Conservation (phyloP, 2,113 vertebrate genomes). For the Xerus inauris region DNA sequence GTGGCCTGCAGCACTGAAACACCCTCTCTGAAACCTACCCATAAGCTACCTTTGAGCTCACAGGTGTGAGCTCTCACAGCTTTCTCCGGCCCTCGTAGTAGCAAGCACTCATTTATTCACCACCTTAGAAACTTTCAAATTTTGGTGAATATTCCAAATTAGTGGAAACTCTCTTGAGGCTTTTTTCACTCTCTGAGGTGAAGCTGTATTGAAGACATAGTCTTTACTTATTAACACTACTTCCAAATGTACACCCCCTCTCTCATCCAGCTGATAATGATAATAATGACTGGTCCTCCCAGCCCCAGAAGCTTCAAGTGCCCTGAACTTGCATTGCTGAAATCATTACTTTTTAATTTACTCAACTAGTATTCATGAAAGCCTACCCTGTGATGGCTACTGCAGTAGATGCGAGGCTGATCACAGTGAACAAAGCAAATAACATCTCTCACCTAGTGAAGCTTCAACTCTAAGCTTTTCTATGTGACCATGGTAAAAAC, state of each 20-base stretch:
- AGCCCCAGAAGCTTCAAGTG: neutral
- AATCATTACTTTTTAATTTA: neutral
- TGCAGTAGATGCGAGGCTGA: neutral
- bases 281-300: neutral
- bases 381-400: neutral
- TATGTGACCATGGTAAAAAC: neutral
- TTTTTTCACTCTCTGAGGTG: neutral
- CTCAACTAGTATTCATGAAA: neutral
- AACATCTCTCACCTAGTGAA: neutral
- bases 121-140: neutral
- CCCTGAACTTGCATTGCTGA: neutral
- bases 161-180: neutral
- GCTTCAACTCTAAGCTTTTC: neutral
- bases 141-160: neutral
- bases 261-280: neutral
- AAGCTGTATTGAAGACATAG: neutral
- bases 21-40: neutral
- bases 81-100: neutral
- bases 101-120: neutral
- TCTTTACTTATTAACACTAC: neutral
- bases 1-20: neutral
- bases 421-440: neutral
- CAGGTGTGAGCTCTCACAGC: no score
- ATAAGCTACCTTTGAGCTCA: no score
- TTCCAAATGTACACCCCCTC: neutral